A percentile compares a stretch with the other conserved stretches of the same genome.
These are phyloP conservation scores for Sciurus vulgaris DNA, from an alignment of 2,797 vertebrate species.

Conservation along the genomic window DNA sequence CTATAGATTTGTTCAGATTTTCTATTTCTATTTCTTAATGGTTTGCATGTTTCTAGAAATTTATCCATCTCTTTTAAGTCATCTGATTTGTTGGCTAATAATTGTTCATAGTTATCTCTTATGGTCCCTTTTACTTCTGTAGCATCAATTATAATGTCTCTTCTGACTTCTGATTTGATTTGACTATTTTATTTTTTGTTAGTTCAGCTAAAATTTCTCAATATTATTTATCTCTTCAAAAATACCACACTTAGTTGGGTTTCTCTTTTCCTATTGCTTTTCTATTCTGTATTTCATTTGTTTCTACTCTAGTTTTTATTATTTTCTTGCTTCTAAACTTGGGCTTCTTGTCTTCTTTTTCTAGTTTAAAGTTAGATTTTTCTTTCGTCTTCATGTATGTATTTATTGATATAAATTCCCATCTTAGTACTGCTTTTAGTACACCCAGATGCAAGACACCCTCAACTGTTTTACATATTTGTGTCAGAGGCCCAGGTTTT, in stretches of 20 bases:
- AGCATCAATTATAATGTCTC: not conserved
- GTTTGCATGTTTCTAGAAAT: not conserved
- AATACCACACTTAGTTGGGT: not conserved
- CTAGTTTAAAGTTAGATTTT: not conserved
- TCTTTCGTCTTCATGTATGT: not conserved
- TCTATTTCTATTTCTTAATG: not conserved
- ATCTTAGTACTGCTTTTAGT: not conserved
- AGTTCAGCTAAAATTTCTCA: not conserved
- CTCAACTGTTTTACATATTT: not conserved
- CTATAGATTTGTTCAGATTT: too few relatives aligned
- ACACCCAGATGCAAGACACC: not conserved
- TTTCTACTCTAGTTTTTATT: not conserved
- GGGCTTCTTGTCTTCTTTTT: not conserved
- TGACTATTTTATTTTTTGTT: not conserved
- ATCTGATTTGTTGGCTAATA: not conserved
- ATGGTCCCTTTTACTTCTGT: not conserved
- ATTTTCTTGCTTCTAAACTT: not conserved
- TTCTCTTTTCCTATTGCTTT: not conserved
- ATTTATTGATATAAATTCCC: not conserved
- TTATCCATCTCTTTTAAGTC: not conserved
- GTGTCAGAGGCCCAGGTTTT: not conserved
- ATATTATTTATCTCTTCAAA: not conserved
- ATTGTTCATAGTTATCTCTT: not conserved
- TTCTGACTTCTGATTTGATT: not conserved
- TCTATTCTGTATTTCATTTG: not conserved